Conservation (phyloP, 2,113 vertebrate genomes). For the Chitala chitala region DNA sequence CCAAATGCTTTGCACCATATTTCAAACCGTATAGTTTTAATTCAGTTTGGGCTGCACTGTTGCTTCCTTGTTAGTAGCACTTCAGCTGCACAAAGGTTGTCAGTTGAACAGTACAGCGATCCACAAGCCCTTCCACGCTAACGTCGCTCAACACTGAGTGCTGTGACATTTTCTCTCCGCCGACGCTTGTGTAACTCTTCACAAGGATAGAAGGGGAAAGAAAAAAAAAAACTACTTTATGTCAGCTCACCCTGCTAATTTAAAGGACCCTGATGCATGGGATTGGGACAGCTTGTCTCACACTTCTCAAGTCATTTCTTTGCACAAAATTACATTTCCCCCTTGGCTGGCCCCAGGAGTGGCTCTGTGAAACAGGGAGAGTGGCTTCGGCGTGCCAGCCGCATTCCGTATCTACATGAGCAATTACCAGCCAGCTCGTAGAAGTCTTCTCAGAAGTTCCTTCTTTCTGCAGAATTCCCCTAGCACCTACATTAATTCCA, state of each 20-base stretch:
- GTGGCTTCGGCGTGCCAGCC: neutral
- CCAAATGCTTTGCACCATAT: neutral
- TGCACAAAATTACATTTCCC: neutral
- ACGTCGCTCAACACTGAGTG: neutral
- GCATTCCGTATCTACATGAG: neutral
- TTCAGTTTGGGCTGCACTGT: neutral
- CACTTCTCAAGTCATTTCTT: slow-evolving; percentile 19
- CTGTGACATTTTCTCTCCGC: neutral
- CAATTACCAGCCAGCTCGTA: neutral
- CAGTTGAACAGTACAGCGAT: neutral
- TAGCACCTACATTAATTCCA: neutral
- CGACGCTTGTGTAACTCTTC: neutral
- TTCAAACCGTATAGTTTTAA: neutral
- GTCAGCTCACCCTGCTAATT: slow-evolving; percentile 13
- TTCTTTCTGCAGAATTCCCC: neutral
- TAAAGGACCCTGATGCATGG: slow-evolving; percentile 4
- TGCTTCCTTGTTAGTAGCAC: neutral
- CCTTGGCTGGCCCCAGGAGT: neutral
- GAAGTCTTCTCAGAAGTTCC: neutral
- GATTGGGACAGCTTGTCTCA: slow-evolving; percentile 17
- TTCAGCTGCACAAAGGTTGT: neutral
- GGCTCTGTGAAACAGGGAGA: neutral
- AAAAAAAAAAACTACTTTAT: neutral
- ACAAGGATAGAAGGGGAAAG: too few species aligned
- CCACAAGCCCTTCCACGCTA: neutral